A percentile compares a stretch with the other conserved stretches of the same genome.
Evolutionary conservation across 37 sponge, comb jelly and placozoan genomes (phyloP).

Genomic region (Bolinopsis microptera): DNA sequence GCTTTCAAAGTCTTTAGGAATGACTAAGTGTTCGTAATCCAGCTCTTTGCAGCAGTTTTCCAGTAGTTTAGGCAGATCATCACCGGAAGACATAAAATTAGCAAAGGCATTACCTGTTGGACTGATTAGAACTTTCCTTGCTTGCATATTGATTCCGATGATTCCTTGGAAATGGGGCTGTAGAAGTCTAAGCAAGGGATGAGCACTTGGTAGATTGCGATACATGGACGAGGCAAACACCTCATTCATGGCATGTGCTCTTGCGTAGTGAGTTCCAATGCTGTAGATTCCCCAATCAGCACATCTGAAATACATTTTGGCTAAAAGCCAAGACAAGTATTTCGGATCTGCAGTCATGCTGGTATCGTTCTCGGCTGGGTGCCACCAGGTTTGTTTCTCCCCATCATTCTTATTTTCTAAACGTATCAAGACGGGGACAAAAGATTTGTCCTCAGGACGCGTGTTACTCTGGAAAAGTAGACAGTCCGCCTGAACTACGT

Average conservation of each 20-base stretch:
- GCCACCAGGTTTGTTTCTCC: not conserved
- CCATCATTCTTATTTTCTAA: not conserved
- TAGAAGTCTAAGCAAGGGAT: not conserved
- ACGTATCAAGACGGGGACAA: not conserved
- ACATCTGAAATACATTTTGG: constrained; percentile 44
- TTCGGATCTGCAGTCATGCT: not conserved
- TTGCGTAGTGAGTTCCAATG: constrained; percentile 15
- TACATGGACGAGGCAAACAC: constrained; percentile 2
- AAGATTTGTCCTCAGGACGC: not conserved
- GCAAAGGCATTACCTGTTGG: not conserved
- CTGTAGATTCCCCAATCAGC: not conserved
- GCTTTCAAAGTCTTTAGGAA: not conserved
- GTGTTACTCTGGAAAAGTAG: not conserved
- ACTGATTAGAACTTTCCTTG: not conserved
- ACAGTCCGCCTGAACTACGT: constrained; percentile 22
- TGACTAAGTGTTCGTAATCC: not conserved
- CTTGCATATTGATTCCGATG: not conserved
- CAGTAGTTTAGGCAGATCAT: not conserved
- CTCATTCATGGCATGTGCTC: not conserved
- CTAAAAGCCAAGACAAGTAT: not conserved
- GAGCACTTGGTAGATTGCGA: not conserved
- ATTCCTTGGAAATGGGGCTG: constrained; percentile 6
- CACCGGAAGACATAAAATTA: constrained; percentile 17
- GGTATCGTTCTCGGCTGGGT: not conserved
- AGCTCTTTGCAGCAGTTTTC: not conserved